Base-by-base conservation (phyloP, 53 echinoderm and acorn worm genomes). In the Pentamera pediparva region DNA sequence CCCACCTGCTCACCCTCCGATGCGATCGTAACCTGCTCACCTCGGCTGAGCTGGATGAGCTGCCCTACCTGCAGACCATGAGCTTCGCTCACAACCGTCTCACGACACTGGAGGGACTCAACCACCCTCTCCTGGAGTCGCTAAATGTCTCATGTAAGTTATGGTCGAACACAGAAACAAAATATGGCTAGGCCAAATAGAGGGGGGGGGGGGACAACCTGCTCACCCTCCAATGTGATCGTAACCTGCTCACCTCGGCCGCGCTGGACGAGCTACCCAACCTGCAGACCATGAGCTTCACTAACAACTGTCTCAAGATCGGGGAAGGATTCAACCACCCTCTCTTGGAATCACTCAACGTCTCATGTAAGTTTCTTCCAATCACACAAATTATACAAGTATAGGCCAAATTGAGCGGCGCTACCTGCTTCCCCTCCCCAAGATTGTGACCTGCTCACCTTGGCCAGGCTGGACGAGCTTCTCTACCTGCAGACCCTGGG, bases 301-400 rank as follows among this genome's bases (percentile, higher is more conserved):
- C 96, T 2, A 85, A 87, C 76, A 91, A 91, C 57, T 70, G 70
- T 32, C 86, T 96, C 53, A 83, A 88, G 0, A 61, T 85, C 8
- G 75, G 86, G 55, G 96, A 86, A 17, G 96, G 91, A 2, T 65
- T 84, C n/a, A 91, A 84, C 70, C 96, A 96, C 55, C 96, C 96
- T 4, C 62, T 96, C 13, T 47, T 96, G 37, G 96, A 96, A 58
- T 85, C 88, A 1, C 82, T 95, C 15, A 90, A 90, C 32, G 39
- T 95, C 2, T 95, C 96, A 4, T 96, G 89, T 90, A 76, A 90
- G 90, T 87, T 27, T 58, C 10, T 45, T 45, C n/a, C n/a, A n/a
- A n/a, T n/a, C n/a, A n/a, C n/a, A n/a, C n/a, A n/a, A n/a, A n/a
- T n/a, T n/a, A 31, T n/a, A n/a, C n/a, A n/a, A n/a, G n/a, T n/a